Evolutionary conservation across 2,113 vertebrate species (phyloP).

Genomic region (Rhabdomys dilectus): DNA sequence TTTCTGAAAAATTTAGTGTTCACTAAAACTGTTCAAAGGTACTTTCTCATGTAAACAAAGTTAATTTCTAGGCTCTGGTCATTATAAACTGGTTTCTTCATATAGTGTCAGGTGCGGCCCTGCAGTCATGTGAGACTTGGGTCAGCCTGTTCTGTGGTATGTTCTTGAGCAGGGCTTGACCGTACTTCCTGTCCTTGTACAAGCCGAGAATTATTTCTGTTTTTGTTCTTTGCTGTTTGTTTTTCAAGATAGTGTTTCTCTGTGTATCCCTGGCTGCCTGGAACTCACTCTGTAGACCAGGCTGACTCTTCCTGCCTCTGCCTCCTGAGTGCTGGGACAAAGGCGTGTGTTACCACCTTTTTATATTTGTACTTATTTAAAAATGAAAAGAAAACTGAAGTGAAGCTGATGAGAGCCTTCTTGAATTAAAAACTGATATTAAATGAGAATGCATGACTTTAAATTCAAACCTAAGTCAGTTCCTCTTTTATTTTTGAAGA

Average conservation of each 20-base stretch:
- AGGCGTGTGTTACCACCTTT: not conserved
- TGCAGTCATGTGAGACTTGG: not conserved
- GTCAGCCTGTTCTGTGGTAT: conserved; percentile 5
- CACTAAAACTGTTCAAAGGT: conserved; percentile 6
- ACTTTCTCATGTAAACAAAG: conserved; percentile 12
- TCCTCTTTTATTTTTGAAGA: conserved; percentile 43
- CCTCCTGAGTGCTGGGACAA: not conserved
- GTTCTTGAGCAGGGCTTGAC: not conserved
- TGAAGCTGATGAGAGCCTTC: not conserved
- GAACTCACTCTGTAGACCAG: not conserved
- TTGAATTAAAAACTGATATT: conserved; percentile 19
- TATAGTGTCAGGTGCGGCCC: not conserved
- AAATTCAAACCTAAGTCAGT: not conserved
- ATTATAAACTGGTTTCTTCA: not conserved
- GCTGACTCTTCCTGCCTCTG: not conserved
- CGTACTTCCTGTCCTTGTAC: not conserved
- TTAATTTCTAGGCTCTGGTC: not conserved
- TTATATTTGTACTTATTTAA: not conserved
- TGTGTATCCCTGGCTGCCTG: not conserved
- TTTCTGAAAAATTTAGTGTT: conserved; percentile 19
- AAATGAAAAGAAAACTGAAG: not conserved
- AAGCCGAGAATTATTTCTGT: not conserved
- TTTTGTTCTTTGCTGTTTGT: not conserved
- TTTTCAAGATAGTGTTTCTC: not conserved
- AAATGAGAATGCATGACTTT: not conserved